Conservation (phyloP, 2,797 vertebrate genomes). For the Diglossa cyanea region DNA sequence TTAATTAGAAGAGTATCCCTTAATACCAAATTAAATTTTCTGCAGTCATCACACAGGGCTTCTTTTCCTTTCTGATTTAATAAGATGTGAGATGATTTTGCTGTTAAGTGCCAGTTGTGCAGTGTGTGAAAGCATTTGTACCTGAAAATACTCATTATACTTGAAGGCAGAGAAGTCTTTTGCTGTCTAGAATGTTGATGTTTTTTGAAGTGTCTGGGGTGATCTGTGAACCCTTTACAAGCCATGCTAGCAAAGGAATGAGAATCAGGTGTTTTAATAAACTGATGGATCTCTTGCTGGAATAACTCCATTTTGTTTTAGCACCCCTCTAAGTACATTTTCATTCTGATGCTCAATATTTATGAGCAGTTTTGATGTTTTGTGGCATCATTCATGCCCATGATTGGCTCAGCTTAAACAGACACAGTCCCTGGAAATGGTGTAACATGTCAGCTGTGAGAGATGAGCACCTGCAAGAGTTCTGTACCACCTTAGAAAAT, state of each 20-base stretch:
- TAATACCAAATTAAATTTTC: not conserved
- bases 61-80: not conserved
- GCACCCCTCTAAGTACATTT: not conserved
- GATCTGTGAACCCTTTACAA: not conserved
- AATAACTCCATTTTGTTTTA: not conserved
- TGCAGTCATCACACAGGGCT: not conserved
- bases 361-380: not conserved
- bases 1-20: not conserved
- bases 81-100: not conserved
- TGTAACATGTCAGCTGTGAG: rapidly evolving
- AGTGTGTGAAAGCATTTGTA: not conserved
- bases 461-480: not conserved
- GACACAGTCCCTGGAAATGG: not conserved
- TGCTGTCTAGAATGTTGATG: not conserved
- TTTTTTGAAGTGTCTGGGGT: not conserved
- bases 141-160: not conserved
- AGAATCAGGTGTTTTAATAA: rapidly evolving
- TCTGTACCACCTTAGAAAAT: not conserved
- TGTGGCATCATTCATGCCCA: not conserved
- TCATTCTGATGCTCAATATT: not conserved
- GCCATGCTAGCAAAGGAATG: not conserved
- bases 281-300: not conserved
- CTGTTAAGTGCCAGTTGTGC: not conserved
- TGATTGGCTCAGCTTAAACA: not conserved
- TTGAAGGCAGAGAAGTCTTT: not conserved